These are phyloP conservation scores for Lochmaea crataegi DNA, from an alignment of 2,888 invertebrate species.

Conservation along the genomic window DNA sequence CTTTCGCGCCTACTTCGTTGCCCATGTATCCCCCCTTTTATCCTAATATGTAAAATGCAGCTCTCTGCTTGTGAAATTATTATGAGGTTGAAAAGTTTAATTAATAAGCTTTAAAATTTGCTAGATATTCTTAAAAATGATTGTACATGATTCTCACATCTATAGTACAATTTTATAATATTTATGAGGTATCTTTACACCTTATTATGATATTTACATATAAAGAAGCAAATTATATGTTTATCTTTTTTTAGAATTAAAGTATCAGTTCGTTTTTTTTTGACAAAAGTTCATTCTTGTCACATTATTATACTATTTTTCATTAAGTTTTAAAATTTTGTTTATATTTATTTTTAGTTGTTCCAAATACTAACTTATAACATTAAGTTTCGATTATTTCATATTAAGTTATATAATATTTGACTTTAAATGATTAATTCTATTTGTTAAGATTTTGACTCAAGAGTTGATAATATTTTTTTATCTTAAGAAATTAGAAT, in stretches of 20 bases:
- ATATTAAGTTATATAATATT: slow-evolving; percentile 11
- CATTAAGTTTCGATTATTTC: slow-evolving; percentile 13
- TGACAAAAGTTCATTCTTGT: not conserved
- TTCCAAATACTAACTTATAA: slow-evolving; percentile 12
- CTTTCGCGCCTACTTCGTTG: slow-evolving; percentile 55
- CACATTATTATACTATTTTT: not conserved
- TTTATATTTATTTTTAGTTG: slow-evolving; percentile 16
- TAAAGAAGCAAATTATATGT: not conserved
- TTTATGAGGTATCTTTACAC: not conserved
- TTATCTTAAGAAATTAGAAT: not conserved
- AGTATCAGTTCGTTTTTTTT: slow-evolving; percentile 3
- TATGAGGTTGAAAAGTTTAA: slow-evolving; percentile 16
- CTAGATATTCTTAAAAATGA: not conserved
- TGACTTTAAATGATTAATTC: slow-evolving; percentile 1
- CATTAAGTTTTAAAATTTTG: slow-evolving; percentile 6
- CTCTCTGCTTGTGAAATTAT: slow-evolving; percentile 29
- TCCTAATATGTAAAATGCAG: slow-evolving; percentile 59
- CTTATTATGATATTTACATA: not conserved
- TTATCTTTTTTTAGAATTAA: not conserved
- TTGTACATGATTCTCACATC: not conserved
- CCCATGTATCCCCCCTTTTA: slow-evolving; percentile 63
- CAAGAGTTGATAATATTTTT: slow-evolving; percentile 8
- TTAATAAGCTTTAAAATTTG: not conserved
- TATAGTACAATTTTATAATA: not conserved
- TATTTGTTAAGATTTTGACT: slow-evolving; percentile 6